These are phyloP conservation scores for Xyliphius kryptos DNA, from an alignment of 2,113 vertebrate species.

Conservation along the genomic window DNA sequence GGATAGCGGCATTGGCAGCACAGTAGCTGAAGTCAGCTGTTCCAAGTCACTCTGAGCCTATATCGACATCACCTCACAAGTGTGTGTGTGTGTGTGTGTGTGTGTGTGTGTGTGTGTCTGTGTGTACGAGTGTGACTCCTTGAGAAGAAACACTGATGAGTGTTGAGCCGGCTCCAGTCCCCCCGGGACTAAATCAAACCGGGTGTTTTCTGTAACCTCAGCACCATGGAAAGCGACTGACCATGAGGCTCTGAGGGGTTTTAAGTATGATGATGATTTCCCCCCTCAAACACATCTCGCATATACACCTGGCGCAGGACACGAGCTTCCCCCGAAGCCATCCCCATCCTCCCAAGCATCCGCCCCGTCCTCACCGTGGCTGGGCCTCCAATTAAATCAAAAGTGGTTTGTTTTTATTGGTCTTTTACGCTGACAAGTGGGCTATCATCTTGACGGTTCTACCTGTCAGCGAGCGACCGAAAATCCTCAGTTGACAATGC, in stretches of 20 bases:
- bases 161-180: slow-evolving; percentile 35
- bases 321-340: slow-evolving; percentile 36
- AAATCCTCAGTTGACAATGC: slow-evolving; percentile 99
- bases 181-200: slow-evolving; percentile 42
- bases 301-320: slow-evolving; percentile 32
- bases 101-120: not conserved
- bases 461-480: slow-evolving; percentile 96
- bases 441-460: slow-evolving; percentile 96
- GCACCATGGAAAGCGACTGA: slow-evolving; percentile 42
- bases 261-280: slow-evolving; percentile 63
- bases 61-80: too few species aligned
- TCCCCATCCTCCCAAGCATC: slow-evolving; percentile 31
- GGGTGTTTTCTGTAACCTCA: slow-evolving; percentile 42
- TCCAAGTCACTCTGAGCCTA: too few species aligned
- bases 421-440: slow-evolving; percentile 99
- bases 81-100: slow-evolving; percentile 30
- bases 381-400: slow-evolving; percentile 99
- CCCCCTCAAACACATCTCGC: slow-evolving; percentile 51
- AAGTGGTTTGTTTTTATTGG: slow-evolving; percentile 99
- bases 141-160: slow-evolving; percentile 44
- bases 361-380: slow-evolving; percentile 50
- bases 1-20: too few species aligned
- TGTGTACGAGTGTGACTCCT: slow-evolving; percentile 11
- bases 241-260: slow-evolving; percentile 34
- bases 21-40: too few species aligned